These are phyloP conservation scores for Drosophila jambulina DNA, from an alignment of 1,140 invertebrate genomes.

Conservation along the genomic window DNA sequence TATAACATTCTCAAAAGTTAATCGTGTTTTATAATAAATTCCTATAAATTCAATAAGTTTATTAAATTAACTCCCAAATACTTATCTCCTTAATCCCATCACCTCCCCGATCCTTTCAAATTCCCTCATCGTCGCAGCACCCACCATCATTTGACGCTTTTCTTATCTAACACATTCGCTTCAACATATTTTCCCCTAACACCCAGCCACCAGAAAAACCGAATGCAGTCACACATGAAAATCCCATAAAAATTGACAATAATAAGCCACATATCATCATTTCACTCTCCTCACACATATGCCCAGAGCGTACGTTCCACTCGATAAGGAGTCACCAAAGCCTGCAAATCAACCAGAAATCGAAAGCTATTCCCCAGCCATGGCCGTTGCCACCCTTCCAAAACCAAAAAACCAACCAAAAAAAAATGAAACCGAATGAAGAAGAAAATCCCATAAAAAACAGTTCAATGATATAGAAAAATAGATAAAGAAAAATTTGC, in stretches of 20 bases:
- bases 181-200: background rate
- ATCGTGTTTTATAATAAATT: background rate
- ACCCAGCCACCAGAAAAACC: slow-evolving; percentile 5
- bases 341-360: slow-evolving; percentile 66
- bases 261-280: slow-evolving; percentile 65
- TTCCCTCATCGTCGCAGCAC: background rate
- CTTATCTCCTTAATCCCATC: slow-evolving; percentile 21
- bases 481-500: slow-evolving; percentile 75
- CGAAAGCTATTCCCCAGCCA: slow-evolving; percentile 36
- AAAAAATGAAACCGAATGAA: slow-evolving; percentile 39
- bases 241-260: slow-evolving; percentile 64
- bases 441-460: slow-evolving; percentile 72
- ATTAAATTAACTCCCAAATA: slow-evolving; percentile 15
- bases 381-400: slow-evolving; percentile 29
- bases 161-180: slow-evolving; percentile 54
- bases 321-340: slow-evolving; percentile 53
- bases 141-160: slow-evolving; percentile 15
- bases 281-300: slow-evolving; percentile 43
- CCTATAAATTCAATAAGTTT: background rate
- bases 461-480: slow-evolving; percentile 79
- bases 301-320: slow-evolving; percentile 43
- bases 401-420: slow-evolving; percentile 13
- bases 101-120: background rate
- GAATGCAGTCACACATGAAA: slow-evolving; percentile 61
- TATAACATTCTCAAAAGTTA: too few species aligned